Conservation (phyloP, 2,888 invertebrate species). For the Eupithecia pulchellata region DNA sequence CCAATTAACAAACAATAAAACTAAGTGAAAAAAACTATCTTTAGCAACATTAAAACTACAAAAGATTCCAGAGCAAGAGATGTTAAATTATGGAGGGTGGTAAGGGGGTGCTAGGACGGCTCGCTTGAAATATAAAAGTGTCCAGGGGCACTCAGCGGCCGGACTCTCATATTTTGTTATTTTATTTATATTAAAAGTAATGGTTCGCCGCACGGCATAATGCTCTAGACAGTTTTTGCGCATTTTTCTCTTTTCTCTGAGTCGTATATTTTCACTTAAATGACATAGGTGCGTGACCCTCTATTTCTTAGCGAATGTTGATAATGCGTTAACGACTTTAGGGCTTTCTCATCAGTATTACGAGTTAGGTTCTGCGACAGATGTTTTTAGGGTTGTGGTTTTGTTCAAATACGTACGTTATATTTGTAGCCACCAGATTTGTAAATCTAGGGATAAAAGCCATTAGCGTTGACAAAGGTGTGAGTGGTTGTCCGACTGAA, state of each 20-base stretch:
- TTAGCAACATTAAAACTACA: slow-evolving; percentile 46
- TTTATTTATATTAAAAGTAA: slow-evolving; percentile 86
- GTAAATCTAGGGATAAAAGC: neutral
- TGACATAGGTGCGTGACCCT: slow-evolving; percentile 80
- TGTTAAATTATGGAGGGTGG: slow-evolving; percentile 54
- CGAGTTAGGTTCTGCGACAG: slow-evolving; percentile 24
- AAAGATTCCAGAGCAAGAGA: slow-evolving; percentile 48
- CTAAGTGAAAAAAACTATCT: slow-evolving; percentile 37
- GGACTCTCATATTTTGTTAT: slow-evolving; percentile 86
- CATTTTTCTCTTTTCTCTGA: slow-evolving; percentile 80
- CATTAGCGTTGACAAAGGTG: slow-evolving; percentile 2
- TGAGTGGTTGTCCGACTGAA: neutral
- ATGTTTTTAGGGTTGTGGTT: neutral
- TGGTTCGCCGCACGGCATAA: slow-evolving; percentile 79
- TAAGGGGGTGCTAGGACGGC: slow-evolving; percentile 47
- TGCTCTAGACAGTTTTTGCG: slow-evolving; percentile 80
- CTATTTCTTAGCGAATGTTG: slow-evolving; percentile 69
- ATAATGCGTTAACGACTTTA: slow-evolving; percentile 56
- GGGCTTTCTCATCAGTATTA: slow-evolving; percentile 42
- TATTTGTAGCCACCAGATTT: neutral
- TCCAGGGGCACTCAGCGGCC: slow-evolving; percentile 83
- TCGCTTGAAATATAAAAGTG: slow-evolving; percentile 81
- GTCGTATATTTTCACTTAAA: slow-evolving; percentile 85
- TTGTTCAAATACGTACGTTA: neutral
- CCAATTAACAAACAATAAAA: neutral